Evolutionary conservation across 2,113 vertebrate species (phyloP).

Genomic region (Electrona antarctica): DNA sequence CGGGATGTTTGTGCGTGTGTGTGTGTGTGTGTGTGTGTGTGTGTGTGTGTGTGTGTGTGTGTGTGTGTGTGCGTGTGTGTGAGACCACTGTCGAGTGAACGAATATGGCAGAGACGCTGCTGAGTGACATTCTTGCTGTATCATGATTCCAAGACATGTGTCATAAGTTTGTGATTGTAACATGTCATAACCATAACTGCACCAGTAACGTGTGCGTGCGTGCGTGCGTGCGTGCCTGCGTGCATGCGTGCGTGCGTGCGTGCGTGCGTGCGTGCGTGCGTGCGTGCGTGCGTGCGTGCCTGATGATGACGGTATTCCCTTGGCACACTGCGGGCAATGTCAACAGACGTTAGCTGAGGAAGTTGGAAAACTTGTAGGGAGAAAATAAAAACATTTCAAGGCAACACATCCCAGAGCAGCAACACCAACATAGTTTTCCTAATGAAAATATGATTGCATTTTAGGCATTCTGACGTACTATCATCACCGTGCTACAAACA

Average conservation of each 20-base stretch:
- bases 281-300: conserved; percentile 21
- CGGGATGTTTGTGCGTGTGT: too few species aligned
- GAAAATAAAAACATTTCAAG: conserved; percentile 49
- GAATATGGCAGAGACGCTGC: too few species aligned
- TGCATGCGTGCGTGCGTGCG: conserved; percentile 23
- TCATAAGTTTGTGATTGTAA: too few species aligned
- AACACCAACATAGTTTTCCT: conserved; percentile 63
- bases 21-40: conserved; percentile 33
- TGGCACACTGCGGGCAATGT: conserved; percentile 53
- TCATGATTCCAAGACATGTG: too few species aligned
- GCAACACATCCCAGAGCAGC: conserved; percentile 67
- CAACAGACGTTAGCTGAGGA: conserved; percentile 42
- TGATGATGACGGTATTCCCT: conserved; percentile 64
- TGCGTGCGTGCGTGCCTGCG: too few species aligned
- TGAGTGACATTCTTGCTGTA: too few species aligned
- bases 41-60: conserved; percentile 32
- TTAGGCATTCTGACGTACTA: conserved; percentile 17
- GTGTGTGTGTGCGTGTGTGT: conserved; percentile 45
- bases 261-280: too few species aligned
- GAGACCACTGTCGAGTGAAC: too few species aligned
- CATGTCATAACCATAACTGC: too few species aligned
- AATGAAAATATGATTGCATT: conserved; percentile 65
- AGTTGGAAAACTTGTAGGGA: conserved; percentile 59
- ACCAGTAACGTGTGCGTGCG: too few species aligned
- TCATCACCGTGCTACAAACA: too few species aligned